Percentiles rank a stretch among this genome's conserved stretches.
phyloP scores from a whole-genome alignment of 2,797 vertebrate species.

The Hirundo rustica region DNA sequence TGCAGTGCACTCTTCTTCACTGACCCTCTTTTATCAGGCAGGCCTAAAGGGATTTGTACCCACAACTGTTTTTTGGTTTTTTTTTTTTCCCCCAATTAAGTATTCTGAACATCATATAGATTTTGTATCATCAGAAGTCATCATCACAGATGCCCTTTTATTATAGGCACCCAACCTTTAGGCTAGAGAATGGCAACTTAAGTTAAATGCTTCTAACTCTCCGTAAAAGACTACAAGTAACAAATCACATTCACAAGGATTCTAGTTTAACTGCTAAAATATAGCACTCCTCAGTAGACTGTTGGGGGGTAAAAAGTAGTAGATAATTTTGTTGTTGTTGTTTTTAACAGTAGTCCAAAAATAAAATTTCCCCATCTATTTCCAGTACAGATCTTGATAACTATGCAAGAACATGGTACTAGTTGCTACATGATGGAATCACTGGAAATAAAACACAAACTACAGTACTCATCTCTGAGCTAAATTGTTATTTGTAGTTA shows the following conservation, averaged over 20 bases:
- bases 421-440: slow-evolving; percentile 52
- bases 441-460: slow-evolving; percentile 48
- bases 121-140: neutral
- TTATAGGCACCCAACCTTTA: neutral
- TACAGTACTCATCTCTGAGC: slow-evolving; percentile 44
- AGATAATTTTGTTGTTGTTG: neutral
- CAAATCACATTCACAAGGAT: neutral
- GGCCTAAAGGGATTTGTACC: neutral
- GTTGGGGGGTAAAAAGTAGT: neutral
- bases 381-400: slow-evolving; percentile 48
- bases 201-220: slow-evolving; percentile 31
- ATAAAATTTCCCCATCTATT: slow-evolving; percentile 51
- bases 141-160: neutral
- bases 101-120: neutral
- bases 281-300: slow-evolving; percentile 44
- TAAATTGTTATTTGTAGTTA: slow-evolving; percentile 52
- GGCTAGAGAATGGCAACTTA: slow-evolving; percentile 9
- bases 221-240: slow-evolving; percentile 14
- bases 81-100: neutral
- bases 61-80: neutral
- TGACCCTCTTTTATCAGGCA: neutral
- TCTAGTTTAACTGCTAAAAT: slow-evolving; percentile 58
- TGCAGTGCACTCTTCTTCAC: neutral
- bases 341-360: slow-evolving; percentile 52
- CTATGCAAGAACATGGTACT: slow-evolving; percentile 57